Base-by-base conservation (phyloP, 2,797 vertebrate species). In the Malacoctenus gilli region DNA sequence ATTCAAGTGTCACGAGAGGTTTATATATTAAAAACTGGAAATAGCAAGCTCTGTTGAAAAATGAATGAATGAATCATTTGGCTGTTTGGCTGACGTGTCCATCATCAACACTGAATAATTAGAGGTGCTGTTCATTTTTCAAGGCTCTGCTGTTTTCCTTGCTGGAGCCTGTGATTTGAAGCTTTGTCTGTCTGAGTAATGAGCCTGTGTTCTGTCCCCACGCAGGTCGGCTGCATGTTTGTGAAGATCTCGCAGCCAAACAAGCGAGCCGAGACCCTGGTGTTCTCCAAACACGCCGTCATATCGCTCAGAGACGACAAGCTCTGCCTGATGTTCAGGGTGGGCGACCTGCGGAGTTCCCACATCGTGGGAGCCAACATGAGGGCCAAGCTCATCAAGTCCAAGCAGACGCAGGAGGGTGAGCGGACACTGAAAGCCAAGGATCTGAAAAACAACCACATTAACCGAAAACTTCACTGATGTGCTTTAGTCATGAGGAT, bases 231-330 rank as follows among this genome's bases (percentile, higher is more conserved):
- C 64, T 99, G 96, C 59, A 99, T 99, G 96, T 99, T 98, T 21
- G 96, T 98, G 60, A 98, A 99, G 92, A 98, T 98, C 90, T 98
- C 96, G 0, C 96, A 98, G 87, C 96, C 96, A 83, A 98, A 97
- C 92, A 97, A 97, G 68, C 92, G 96, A 0, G 96, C 96, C 0
- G 96, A 97, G 92, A 98, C 96, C 0, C 60, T 99, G 77, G 95
- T 98, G 62, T 99, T 99, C 89, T 99, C 96, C 59, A 93, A 94
- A n/a, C 92, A 97, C 13, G 95, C 96, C 0, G 95, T 98, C 75
- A 95, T 98, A 52, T 95, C 96, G 0, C 89, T 95, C 82, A 83
- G 96, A 31, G 96, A 99, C 7, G 96, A 96, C 59, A 94, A 92
- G 68, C 92, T 97, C 10, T 99, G 96, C 63, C 92, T 99, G 75